Percentiles rank a stretch among this genome's conserved stretches.
Conservation (phyloP, 2,888 invertebrate genomes). For the Mesorhabditis spiculigera region DNA sequence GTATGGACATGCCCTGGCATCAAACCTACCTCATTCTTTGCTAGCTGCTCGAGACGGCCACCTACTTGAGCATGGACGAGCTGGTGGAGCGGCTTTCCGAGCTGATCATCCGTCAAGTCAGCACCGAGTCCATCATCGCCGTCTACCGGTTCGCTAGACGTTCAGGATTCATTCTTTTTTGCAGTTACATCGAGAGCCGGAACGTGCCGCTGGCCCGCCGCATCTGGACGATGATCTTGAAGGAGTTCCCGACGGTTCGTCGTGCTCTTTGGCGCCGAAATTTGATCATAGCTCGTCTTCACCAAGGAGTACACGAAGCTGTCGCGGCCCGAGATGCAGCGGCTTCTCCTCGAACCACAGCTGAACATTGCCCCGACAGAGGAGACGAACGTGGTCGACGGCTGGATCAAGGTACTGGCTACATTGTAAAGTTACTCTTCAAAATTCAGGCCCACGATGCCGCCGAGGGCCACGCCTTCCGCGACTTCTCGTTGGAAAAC, state of each 20-base stretch:
- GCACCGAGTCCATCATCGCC: background rate
- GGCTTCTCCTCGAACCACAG: background rate
- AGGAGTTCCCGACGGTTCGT: background rate
- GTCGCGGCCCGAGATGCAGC: background rate
- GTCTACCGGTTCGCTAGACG: background rate
- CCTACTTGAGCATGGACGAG: background rate
- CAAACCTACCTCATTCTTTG: background rate
- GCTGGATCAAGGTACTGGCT: background rate
- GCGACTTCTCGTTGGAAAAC: background rate
- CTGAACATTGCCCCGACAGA: background rate
- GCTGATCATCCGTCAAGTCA: background rate
- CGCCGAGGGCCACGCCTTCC: too few species aligned
- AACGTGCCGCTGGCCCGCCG: background rate
- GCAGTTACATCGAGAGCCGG: background rate
- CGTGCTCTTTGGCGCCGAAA: background rate
- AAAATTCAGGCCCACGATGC: too few species aligned
- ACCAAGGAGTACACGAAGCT: slow-evolving; percentile 1
- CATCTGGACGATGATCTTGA: background rate
- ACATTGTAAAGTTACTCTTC: too few species aligned
- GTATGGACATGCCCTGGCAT: background rate
- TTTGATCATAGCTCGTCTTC: background rate
- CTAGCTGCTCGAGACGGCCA: slow-evolving; percentile 1
- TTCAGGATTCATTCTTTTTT: background rate
- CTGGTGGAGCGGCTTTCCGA: background rate
- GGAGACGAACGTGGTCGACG: background rate